Evolutionary conservation across 2,888 invertebrate genomes (phyloP).

Genomic region (Suillia variegata): DNA sequence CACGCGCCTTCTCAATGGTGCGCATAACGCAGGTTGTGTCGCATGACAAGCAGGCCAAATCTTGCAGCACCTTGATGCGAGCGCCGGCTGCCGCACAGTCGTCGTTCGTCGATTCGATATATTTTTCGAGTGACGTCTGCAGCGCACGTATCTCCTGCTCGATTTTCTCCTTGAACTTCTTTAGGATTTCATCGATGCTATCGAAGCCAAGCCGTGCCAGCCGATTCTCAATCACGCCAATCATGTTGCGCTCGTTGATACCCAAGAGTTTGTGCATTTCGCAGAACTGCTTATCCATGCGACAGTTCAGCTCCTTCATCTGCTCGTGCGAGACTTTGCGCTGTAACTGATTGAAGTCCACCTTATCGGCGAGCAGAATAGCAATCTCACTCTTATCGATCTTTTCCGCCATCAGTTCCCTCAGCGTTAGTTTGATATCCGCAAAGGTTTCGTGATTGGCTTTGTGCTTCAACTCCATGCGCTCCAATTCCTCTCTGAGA

Average conservation of each 20-base stretch:
- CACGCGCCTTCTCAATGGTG: slow-evolving; percentile 64
- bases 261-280: slow-evolving; percentile 44
- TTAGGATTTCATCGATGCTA: slow-evolving; percentile 69
- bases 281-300: slow-evolving; percentile 47
- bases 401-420: slow-evolving; percentile 67
- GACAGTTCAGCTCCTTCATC: slow-evolving; percentile 66
- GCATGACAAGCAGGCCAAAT: slow-evolving; percentile 78
- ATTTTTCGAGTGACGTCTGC: slow-evolving; percentile 44
- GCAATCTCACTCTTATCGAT: slow-evolving; percentile 74
- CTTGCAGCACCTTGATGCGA: slow-evolving; percentile 70
- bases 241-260: slow-evolving; percentile 46
- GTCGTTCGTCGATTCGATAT: slow-evolving; percentile 52
- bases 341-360: slow-evolving; percentile 71
- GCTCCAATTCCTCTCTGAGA: slow-evolving; percentile 33
- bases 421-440: slow-evolving; percentile 29
- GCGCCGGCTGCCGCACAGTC: slow-evolving; percentile 74
- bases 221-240: slow-evolving; percentile 68
- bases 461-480: slow-evolving; percentile 25
- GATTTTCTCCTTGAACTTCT: slow-evolving; percentile 71
- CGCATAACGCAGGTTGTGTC: slow-evolving; percentile 77
- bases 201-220: slow-evolving; percentile 69
- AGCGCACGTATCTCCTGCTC: slow-evolving; percentile 60
- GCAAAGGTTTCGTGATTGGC: slow-evolving; percentile 12
- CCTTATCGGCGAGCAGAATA: slow-evolving; percentile 76
- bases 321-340: slow-evolving; percentile 76